Evolutionary conservation across 2,113 vertebrate genomes (phyloP).

Genomic region (Heterotilapia buettikoferi): DNA sequence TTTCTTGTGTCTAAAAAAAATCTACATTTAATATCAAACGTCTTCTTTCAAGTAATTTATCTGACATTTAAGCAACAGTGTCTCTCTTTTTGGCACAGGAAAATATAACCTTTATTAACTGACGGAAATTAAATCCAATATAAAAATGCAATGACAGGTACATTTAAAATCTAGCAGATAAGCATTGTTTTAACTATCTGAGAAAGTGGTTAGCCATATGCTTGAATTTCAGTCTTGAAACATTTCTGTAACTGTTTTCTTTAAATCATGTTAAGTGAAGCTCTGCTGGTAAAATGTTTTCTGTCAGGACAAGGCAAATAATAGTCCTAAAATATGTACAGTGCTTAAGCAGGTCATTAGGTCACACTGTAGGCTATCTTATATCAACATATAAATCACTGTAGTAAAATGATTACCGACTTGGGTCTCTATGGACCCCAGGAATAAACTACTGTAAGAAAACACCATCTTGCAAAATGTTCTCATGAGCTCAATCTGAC

Average conservation of each 20-base stretch:
- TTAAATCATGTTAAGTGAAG: not conserved
- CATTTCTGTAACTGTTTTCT: not conserved
- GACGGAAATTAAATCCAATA: not conserved
- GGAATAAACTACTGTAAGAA: not conserved
- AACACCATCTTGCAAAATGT: not conserved
- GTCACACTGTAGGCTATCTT: not conserved
- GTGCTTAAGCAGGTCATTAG: not conserved
- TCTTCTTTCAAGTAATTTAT: not conserved
- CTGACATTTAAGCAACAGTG: not conserved
- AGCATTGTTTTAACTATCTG: not conserved
- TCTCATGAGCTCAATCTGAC: not conserved
- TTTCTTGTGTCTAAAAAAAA: not conserved
- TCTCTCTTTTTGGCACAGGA: not conserved
- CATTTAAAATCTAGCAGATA: not conserved
- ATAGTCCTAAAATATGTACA: not conserved
- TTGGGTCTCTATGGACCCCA: not conserved
- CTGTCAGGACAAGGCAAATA: not conserved
- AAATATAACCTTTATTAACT: not conserved
- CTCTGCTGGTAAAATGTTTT: not conserved
- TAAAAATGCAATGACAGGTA: not conserved
- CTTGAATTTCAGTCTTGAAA: not conserved
- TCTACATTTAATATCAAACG: not conserved
- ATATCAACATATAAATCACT: not conserved
- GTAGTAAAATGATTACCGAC: not conserved
- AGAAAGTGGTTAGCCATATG: not conserved